Percentiles rank a stretch among this genome's conserved stretches.
Evolutionary conservation across 2,113 vertebrate species (phyloP).

Genomic region (Apeltes quadracus): DNA sequence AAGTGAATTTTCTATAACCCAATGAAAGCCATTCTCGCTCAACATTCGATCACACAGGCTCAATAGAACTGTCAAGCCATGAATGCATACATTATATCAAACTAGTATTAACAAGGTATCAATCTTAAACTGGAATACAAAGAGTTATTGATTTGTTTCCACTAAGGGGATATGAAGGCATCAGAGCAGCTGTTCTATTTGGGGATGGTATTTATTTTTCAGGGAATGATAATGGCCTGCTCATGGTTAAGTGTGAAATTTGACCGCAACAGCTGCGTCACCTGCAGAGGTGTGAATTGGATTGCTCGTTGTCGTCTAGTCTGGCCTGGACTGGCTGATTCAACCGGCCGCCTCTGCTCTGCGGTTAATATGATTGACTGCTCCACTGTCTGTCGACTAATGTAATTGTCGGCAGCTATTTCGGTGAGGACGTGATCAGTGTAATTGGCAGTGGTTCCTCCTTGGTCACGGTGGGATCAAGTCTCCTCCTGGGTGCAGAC

Average conservation of each 20-base stretch:
- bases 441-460: constrained; percentile 58
- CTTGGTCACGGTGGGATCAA: constrained; percentile 65
- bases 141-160: constrained; percentile 57
- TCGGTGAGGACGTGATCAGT: constrained; percentile 58
- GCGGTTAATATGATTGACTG: constrained; percentile 72
- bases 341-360: constrained; percentile 38
- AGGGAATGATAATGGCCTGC: constrained; percentile 59
- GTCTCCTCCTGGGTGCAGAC: constrained; percentile 50
- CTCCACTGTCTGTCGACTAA: constrained; percentile 71
- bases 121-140: constrained; percentile 31
- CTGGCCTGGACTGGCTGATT: constrained; percentile 47
- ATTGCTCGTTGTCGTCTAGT: constrained; percentile 64
- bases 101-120: constrained; percentile 35
- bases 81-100: constrained; percentile 41
- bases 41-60: constrained; percentile 25
- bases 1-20: not conserved
- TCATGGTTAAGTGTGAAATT: constrained; percentile 67
- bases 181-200: constrained; percentile 49
- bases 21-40: constrained; percentile 9
- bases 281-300: constrained; percentile 68
- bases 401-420: constrained; percentile 71
- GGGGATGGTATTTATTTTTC: constrained; percentile 52
- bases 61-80: constrained; percentile 29
- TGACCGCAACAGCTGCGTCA: constrained; percentile 71
- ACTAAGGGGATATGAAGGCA: constrained; percentile 36